Base-by-base conservation (phyloP, 2,113 vertebrate species). In the Ascaphus truei region DNA sequence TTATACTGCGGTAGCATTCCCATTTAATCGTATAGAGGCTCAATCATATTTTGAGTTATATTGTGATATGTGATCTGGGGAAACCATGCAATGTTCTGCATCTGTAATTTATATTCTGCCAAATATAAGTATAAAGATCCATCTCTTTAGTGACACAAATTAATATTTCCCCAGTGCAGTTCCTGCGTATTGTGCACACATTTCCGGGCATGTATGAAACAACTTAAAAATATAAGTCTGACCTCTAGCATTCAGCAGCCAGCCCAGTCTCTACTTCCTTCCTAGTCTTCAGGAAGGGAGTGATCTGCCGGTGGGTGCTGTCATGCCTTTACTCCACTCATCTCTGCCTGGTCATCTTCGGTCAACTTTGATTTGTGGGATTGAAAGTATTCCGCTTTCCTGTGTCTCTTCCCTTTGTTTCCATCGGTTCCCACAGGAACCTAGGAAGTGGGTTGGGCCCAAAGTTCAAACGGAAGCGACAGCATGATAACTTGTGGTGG, bases 371-470 rank as follows among this genome's bases (percentile, higher is more conserved):
- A 82, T 81, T 84, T 77, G 39, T 3, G 59, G 73, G 76, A 60
- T 72, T n/a, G 79, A 47, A 47, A 7, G 79, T 36, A 75, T 68
- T 68, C 79, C 2, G 7, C 69, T 72, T 79, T 84, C 84, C 78
- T 71, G 74, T 59, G 57, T 59, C 73, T 81, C 79, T 86, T 87
- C 81, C 82, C 53, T 71, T 75, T 64, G 7, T 62, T 72, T 80
- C 83, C 78, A 74, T 84, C 58, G 12, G 72, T 92, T 91, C 87
- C 87, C 88, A 89, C 89, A 89, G 90, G 84, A 91, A 83, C 82
- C n/a, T 74, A 59, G 74, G 69, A 78, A 80, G 76, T 72, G 79
- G 2, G 43, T 72, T 30, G 1, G 82, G 83, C 79, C 76, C 73
- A 5, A 34, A 34, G 3, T 66, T 69, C 69, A 3, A 36, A 45